Evolutionary conservation across 2,797 vertebrate genomes (phyloP), one percentile per base, ranked within the genome.

Genomic region (Micromesistius poutassou): DNA sequence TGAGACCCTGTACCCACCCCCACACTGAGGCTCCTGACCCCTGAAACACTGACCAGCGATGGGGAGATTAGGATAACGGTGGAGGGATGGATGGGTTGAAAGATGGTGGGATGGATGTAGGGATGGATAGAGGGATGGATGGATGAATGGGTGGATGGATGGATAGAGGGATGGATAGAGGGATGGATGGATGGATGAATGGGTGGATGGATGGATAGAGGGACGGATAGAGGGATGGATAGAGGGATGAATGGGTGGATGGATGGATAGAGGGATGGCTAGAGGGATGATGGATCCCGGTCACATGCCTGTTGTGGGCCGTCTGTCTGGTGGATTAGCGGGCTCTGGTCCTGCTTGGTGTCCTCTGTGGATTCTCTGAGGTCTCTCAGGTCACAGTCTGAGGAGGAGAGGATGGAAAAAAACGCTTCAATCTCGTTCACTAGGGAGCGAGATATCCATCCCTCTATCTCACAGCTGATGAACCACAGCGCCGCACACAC

Each of bases 331-430:
- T 75, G 71, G 2, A 75, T 84, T 35, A 92, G 85, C 22, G 81
- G 77, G 71, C 85, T 85, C 76, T 94, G 93, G 0, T 96, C 96
- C 42, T 88, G 89, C 83, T 93, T 95, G 0, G 94, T 90, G 0
- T 97, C 96, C 71, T 97, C 97, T 6, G 95, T 92, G 78, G 95
- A 94, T 76, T 97, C 96, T 84, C 93, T 96, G 72, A 99, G 94
- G 80, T 96, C 95, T 71, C 95, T 93, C 79, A 99, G 92, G 86
- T 97, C 93, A 86, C 97, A 98, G 87, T 98, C 98, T 99, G 14
- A 71, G 16, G 2, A 81, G 9, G 79, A 28, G 5, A 31, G 38
- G 40, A 10, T 2, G 38, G 40, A 10, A 1, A 55, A 14, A 55
- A 19, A 55, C 19, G 19, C 46, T 19, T 55, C 0, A 55, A 19